Percentiles rank a stretch among this genome's conserved stretches.
These are phyloP conservation scores for Centroberyx gerrardi DNA, from an alignment of 2,797 vertebrate species.

Conservation along the genomic window DNA sequence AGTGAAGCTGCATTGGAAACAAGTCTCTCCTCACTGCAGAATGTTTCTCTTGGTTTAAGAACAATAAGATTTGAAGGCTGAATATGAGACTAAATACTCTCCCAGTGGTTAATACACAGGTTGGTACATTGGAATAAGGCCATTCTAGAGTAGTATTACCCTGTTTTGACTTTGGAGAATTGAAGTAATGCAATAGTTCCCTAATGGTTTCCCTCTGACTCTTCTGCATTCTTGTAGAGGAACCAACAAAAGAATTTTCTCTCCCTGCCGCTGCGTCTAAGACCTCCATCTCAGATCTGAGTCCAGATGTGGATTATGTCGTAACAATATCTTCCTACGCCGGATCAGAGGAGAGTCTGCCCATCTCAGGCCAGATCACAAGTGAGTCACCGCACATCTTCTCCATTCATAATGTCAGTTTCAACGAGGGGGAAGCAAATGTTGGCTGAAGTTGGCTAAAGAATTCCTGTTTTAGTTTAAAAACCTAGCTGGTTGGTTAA, in stretches of 20 bases:
- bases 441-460: slow-evolving; percentile 12
- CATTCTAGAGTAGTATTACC: slow-evolving; percentile 33
- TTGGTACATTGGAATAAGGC: slow-evolving; percentile 24
- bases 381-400: slow-evolving; percentile 85
- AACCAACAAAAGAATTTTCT: slow-evolving; percentile 89
- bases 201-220: slow-evolving; percentile 70
- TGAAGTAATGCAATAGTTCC: slow-evolving; percentile 68
- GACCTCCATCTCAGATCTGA: slow-evolving; percentile 91
- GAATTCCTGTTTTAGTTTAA: neutral
- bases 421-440: slow-evolving; percentile 1
- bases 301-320: slow-evolving; percentile 89
- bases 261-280: slow-evolving; percentile 89
- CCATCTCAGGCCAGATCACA: slow-evolving; percentile 93
- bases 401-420: too few relatives aligned
- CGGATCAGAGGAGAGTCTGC: slow-evolving; percentile 90
- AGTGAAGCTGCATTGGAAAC: too few relatives aligned
- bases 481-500: neutral
- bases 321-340: slow-evolving; percentile 91
- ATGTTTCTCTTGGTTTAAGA: too few relatives aligned
- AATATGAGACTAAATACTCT: too few relatives aligned
- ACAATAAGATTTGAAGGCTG: too few relatives aligned
- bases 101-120: too few relatives aligned
- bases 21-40: too few relatives aligned
- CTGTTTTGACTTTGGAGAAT: slow-evolving; percentile 52
- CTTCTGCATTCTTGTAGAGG: slow-evolving; percentile 84